Evolutionary conservation across 2,113 vertebrate genomes (phyloP).

Genomic region (Sapayoa aenigma): DNA sequence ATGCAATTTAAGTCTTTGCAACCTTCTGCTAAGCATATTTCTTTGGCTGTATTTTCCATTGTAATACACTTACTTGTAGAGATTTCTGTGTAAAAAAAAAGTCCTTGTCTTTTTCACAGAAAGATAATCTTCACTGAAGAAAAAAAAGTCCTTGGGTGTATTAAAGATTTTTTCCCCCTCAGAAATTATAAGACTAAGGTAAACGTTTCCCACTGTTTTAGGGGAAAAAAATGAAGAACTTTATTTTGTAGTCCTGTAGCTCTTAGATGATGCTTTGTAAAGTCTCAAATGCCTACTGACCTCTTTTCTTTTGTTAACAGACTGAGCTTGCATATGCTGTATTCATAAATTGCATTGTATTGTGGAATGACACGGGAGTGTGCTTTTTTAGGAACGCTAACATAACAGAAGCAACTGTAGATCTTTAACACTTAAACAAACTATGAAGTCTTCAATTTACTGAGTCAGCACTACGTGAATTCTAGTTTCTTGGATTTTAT

Average conservation of each 20-base stretch:
- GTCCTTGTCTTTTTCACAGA: not conserved
- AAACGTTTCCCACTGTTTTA: not conserved
- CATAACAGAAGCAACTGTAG: not conserved
- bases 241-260: not conserved
- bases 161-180: not conserved
- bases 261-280: not conserved
- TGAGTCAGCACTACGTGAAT: not conserved
- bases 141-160: not conserved
- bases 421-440: not conserved
- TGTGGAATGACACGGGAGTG: rapidly evolving
- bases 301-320: not conserved
- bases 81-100: not conserved
- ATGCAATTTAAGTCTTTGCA: not conserved
- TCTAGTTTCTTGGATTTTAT: not conserved
- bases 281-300: rapidly evolving
- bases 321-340: rapidly evolving
- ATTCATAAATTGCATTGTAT: not conserved
- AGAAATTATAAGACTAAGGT: not conserved
- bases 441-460: not conserved
- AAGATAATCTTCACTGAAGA: not conserved
- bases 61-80: not conserved
- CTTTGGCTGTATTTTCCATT: not conserved
- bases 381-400: not conserved
- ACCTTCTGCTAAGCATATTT: not conserved
- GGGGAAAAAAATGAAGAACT: not conserved